Percentiles rank a stretch among this genome's conserved stretches.
These are phyloP conservation scores for Rhizoglyphus robini DNA, from an alignment of 1,140 invertebrate species.

Conservation along the genomic window DNA sequence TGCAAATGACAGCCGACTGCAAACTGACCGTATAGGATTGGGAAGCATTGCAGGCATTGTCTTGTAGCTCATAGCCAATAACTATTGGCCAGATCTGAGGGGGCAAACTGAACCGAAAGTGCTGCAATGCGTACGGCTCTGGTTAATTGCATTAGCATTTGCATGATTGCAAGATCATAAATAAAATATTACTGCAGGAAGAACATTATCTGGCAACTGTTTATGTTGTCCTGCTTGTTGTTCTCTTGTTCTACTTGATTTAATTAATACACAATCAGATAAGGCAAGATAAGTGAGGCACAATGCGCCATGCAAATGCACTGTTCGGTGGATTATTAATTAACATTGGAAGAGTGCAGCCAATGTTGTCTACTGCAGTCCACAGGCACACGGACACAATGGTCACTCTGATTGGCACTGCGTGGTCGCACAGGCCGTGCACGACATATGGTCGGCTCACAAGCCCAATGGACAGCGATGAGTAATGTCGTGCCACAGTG, in stretches of 20 bases:
- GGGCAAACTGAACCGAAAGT: too few relatives aligned
- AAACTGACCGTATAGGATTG: background rate
- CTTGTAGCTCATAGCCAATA: too few relatives aligned
- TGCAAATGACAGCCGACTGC: conserved; percentile 4
- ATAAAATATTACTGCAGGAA: conserved; percentile 5
- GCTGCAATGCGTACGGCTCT: background rate
- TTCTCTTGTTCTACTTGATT: conserved; percentile 7
- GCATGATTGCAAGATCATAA: conserved; percentile 8
- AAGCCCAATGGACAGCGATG: background rate
- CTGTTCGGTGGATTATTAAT: conserved; percentile 3
- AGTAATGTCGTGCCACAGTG: background rate
- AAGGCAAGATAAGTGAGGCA: background rate
- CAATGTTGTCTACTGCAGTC: background rate
- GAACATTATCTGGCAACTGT: conserved; percentile 3
- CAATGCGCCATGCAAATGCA: background rate
- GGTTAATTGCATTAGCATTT: conserved; percentile 10
- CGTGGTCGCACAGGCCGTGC: too few relatives aligned
- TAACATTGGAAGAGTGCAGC: conserved; percentile 1
- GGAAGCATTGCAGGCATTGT: background rate
- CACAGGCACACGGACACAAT: too few relatives aligned
- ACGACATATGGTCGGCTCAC: background rate
- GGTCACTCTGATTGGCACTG: too few relatives aligned
- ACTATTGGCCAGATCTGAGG: too few relatives aligned
- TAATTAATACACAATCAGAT: conserved; percentile 15
- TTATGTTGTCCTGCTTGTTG: background rate